These are phyloP conservation scores for Urocynchramus pylzowi DNA, from an alignment of 2,113 vertebrate species.

Conservation along the genomic window DNA sequence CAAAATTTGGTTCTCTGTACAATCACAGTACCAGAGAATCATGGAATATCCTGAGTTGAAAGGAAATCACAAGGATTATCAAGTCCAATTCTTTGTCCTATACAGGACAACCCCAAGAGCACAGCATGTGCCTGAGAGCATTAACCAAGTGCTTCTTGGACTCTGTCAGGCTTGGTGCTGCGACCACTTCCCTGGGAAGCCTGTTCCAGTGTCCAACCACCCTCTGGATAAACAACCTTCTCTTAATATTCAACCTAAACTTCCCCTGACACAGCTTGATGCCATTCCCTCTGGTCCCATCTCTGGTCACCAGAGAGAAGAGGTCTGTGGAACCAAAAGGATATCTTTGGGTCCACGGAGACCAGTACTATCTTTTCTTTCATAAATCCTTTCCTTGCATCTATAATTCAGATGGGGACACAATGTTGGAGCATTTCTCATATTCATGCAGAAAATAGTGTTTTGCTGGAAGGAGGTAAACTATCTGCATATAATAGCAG, in stretches of 20 bases:
- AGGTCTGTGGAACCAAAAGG: not conserved
- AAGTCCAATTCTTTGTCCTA: not conserved
- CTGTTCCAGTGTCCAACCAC: not conserved
- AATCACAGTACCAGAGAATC: not conserved
- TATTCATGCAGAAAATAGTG: not conserved
- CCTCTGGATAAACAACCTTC: not conserved
- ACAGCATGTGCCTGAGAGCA: not conserved
- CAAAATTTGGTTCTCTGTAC: not conserved
- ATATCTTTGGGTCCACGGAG: not conserved
- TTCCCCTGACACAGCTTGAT: not conserved
- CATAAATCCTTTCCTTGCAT: not conserved
- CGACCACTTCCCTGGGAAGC: not conserved
- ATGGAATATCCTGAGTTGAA: not conserved
- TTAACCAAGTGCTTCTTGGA: accelerated
- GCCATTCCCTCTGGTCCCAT: not conserved
- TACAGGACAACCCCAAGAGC: not conserved
- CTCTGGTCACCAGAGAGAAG: not conserved
- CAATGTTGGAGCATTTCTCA: not conserved
- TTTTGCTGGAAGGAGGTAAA: not conserved
- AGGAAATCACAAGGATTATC: not conserved
- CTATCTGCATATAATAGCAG: not conserved
- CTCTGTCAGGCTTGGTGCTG: not conserved
- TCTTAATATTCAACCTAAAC: not conserved
- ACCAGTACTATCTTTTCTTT: not conserved
- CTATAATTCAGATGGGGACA: not conserved